A percentile compares a stretch with the other conserved stretches of the same genome.
Conservation (phyloP, 1,140 invertebrate species). For the Hyposmocoma kahamanoa region DNA sequence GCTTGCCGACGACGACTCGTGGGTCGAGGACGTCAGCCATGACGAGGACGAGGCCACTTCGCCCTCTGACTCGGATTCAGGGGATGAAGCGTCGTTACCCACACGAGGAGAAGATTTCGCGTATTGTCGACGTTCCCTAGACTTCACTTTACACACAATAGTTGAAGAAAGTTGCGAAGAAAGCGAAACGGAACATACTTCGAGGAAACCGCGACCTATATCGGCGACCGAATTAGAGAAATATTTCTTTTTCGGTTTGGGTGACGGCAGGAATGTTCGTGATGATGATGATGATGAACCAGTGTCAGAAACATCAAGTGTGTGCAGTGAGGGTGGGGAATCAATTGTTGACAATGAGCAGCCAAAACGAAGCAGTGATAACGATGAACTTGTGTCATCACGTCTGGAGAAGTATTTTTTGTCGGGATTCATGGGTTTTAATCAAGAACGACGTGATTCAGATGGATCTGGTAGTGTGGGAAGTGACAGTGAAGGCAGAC, state of each 20-base stretch:
- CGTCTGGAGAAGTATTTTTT: conserved; percentile 93
- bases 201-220: conserved; percentile 76
- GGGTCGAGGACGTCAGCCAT: conserved; percentile 88
- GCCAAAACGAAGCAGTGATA: conserved; percentile 72
- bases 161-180: conserved; percentile 96
- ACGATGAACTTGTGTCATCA: conserved; percentile 86
- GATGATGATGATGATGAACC: conserved; percentile 79
- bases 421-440: conserved; percentile 88
- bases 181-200: conserved; percentile 82
- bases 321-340: conserved; percentile 88
- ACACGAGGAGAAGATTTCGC: conserved; percentile 88
- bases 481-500: conserved; percentile 88
- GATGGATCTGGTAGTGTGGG: conserved; percentile 89
- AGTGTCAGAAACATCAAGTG: conserved; percentile 90
- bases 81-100: conserved; percentile 74
- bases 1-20: conserved; percentile 89
- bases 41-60: conserved; percentile 79
- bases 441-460: conserved; percentile 81
- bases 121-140: conserved; percentile 86
- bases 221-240: conserved; percentile 91
- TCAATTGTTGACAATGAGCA: conserved; percentile 76
- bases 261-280: conserved; percentile 77
- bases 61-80: conserved; percentile 75
- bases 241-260: conserved; percentile 91
- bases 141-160: conserved; percentile 94